A percentile compares a stretch with the other conserved stretches of the same genome.
Conservation (phyloP, 2,888 invertebrate species). For the Synergus laeviventris region DNA sequence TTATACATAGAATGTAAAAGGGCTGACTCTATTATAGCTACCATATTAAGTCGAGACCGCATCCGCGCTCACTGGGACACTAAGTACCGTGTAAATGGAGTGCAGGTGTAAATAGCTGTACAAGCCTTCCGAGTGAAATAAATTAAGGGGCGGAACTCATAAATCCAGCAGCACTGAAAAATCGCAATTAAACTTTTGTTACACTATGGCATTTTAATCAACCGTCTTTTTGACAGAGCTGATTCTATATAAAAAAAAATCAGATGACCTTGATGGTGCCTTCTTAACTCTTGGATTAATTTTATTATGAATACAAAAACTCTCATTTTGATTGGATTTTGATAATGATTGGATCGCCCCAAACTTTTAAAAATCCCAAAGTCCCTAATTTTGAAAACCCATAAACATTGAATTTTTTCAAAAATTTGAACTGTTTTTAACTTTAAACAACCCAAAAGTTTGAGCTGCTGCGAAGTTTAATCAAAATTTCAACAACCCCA, state of each 20-base stretch:
- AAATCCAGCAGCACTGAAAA: not conserved
- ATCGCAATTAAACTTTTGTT: slow-evolving; percentile 30
- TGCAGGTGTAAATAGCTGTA: slow-evolving; percentile 4
- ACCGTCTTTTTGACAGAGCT: not conserved
- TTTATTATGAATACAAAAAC: no score
- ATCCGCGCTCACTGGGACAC: not conserved
- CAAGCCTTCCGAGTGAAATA: not conserved
- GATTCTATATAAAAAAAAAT: not conserved
- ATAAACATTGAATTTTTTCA: no score
- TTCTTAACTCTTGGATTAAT: not conserved
- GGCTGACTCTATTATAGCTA: not conserved
- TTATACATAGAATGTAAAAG: not conserved
- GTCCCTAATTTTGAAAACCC: no score
- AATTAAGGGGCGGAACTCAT: slow-evolving; percentile 17
- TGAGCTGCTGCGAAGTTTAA: no score
- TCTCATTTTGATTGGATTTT: no score
- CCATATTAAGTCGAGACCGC: not conserved
- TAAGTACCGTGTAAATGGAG: slow-evolving; percentile 5
- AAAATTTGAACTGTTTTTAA: no score
- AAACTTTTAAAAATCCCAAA: no score
- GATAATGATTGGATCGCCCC: no score
- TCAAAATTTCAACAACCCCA: no score
- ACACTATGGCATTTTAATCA: slow-evolving; percentile 7
- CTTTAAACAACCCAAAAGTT: no score
- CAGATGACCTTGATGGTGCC: not conserved